Conservation (phyloP, 35 echinoderm and acorn worm genomes). For the Amphiura filiformis region DNA sequence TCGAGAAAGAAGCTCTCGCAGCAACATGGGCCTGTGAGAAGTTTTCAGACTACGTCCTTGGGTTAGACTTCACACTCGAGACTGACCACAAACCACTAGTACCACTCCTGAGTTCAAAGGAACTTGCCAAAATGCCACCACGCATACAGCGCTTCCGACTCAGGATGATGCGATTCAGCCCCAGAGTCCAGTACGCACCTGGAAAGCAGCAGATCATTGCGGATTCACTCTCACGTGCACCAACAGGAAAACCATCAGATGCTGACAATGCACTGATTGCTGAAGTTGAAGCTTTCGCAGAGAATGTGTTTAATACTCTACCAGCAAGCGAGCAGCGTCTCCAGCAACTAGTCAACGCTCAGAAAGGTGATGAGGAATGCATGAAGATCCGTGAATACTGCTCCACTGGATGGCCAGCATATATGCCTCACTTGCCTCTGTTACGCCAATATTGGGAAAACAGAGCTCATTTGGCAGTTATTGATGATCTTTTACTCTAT, state of each 20-base stretch:
- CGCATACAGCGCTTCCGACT: slow-evolving; percentile 30
- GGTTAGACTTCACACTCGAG: slow-evolving; percentile 34
- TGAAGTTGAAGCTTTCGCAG: slow-evolving; percentile 47
- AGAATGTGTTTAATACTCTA: neutral
- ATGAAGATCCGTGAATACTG: slow-evolving; percentile 48
- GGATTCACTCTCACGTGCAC: slow-evolving; percentile 36
- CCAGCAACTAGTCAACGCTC: neutral
- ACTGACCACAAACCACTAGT: slow-evolving; percentile 50
- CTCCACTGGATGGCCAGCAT: slow-evolving; percentile 56
- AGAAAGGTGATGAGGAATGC: slow-evolving; percentile 26
- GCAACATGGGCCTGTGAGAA: slow-evolving; percentile 45
- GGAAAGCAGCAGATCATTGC: slow-evolving; percentile 16
- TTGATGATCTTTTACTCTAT: slow-evolving; percentile 56
- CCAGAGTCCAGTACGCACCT: slow-evolving; percentile 4
- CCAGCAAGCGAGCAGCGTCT: slow-evolving; percentile 29
- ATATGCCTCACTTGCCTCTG: slow-evolving; percentile 26
- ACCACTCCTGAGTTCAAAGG: slow-evolving; percentile 27
- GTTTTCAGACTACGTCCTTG: slow-evolving; percentile 40
- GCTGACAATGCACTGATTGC: neutral
- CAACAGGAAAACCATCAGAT: neutral
- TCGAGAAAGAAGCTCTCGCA: slow-evolving; percentile 59
- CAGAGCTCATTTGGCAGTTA: slow-evolving; percentile 26
- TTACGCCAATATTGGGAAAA: slow-evolving; percentile 34
- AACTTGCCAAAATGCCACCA: slow-evolving; percentile 51
- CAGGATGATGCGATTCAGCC: slow-evolving; percentile 50